Evolutionary conservation across 2,888 invertebrate genomes (phyloP), one percentile per base, ranked within the genome.

Genomic region (Invenusta paracnida): DNA sequence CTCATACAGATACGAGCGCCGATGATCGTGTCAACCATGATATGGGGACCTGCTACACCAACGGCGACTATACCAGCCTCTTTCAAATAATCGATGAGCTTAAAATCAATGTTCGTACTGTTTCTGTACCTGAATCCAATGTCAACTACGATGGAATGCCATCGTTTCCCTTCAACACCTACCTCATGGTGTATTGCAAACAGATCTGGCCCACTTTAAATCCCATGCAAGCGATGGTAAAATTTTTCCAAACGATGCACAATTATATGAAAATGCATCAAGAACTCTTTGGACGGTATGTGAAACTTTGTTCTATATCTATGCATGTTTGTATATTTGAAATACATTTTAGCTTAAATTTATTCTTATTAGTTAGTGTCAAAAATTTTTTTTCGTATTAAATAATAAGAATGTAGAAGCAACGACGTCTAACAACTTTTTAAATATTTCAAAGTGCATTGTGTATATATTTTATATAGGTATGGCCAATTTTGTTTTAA

Each of bases 41-140:
- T 25, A 25, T 83, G 0, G 83, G 83, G 23, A 83, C 83, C 17
- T 83, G 83, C 30, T 83, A 83, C 27, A 66, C 66, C n/a, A 83
- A 66, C 30, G 29, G 29, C 0, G 83, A 83, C 27, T 83, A 83
- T 66, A 28, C 29, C 0, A 66, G 66, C 17, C 83, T 83, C 27
- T 73, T 73, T 73, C 17, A 73, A 73, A 5, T 73, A 2, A 73
- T 73, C 23, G 23, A 73, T 2, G 73, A 73, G 27, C 73, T 73
- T 23, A 73, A 73, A 13, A 73, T 73, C 2, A 73, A 23, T 23
- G 25, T 73, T 2, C 5, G 2, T 5, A 23, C 73, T 2, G 73
- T 73, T 73, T 23, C 73, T 13, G 73, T 73, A 23, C 73, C 73
- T 13, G 23, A 13, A 23, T 5, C 73, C 2, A 73, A 5, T 2